Conservation (phyloP, 2,888 invertebrate species). For the Drosophila leonis region DNA sequence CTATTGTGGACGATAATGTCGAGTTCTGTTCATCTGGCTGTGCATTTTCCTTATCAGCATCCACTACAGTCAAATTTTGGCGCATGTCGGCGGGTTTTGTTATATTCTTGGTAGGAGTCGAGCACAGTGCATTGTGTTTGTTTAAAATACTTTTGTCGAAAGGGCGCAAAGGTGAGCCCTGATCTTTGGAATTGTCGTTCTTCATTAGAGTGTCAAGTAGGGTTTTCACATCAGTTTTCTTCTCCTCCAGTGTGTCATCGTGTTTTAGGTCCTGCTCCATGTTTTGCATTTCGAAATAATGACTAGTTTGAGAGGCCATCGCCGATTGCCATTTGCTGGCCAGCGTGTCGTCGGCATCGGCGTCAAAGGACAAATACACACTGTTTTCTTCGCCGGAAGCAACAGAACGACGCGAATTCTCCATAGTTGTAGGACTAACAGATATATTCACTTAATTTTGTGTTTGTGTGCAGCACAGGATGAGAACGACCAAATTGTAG, state of each 20-base stretch:
- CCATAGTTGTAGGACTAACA: constrained; percentile 45
- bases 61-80: constrained; percentile 1
- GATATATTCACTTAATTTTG: not conserved
- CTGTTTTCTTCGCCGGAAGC: constrained; percentile 65
- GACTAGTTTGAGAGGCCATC: constrained; percentile 45
- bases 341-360: constrained; percentile 73
- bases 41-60: constrained; percentile 75
- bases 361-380: constrained; percentile 81
- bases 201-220: constrained; percentile 35
- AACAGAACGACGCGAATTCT: constrained; percentile 59
- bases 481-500: not conserved
- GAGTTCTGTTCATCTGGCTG: constrained; percentile 60
- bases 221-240: constrained; percentile 29
- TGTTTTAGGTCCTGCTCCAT: constrained; percentile 42
- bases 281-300: constrained; percentile 46
- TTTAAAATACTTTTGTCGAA: constrained; percentile 74
- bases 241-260: constrained; percentile 67
- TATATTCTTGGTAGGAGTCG: constrained; percentile 76
- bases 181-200: constrained; percentile 35
- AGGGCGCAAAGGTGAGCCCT: constrained; percentile 61
- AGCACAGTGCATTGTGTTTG: constrained; percentile 76
- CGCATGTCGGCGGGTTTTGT: constrained; percentile 12
- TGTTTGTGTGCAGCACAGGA: not conserved
- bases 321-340: constrained; percentile 71
- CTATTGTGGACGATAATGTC: constrained; percentile 61